Conservation (phyloP, 2,888 invertebrate species). For the Heterodera filipjevi region DNA sequence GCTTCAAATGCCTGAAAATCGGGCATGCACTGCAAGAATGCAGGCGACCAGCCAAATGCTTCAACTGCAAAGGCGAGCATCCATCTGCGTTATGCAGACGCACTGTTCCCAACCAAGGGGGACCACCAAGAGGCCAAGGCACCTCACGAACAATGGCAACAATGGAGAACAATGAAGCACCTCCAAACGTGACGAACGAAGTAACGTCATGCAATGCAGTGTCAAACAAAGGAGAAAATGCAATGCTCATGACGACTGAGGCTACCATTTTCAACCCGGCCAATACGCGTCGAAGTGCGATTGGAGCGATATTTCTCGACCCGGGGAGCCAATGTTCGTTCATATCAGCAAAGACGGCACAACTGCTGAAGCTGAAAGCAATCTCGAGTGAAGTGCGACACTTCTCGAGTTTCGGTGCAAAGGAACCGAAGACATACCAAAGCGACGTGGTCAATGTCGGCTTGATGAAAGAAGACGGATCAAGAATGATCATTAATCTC, state of each 20-base stretch:
- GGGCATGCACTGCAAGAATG: too few species aligned
- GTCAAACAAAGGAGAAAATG: neutral
- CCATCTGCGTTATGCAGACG: too few species aligned
- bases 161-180: too few species aligned
- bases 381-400: neutral
- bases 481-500: neutral
- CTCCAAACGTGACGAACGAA: neutral
- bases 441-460: neutral
- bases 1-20: too few species aligned
- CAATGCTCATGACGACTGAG: conserved; percentile 8
- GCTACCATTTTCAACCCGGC: neutral
- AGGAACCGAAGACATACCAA: neutral
- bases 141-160: too few species aligned
- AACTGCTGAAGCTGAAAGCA: too few species aligned
- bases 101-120: neutral
- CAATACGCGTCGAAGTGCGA: neutral
- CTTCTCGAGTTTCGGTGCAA: neutral
- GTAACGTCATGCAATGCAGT: neutral
- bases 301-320: neutral
- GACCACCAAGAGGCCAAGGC: neutral
- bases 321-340: conserved; percentile 4
- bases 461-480: neutral
- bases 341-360: neutral
- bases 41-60: too few species aligned
- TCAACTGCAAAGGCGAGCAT: too few species aligned